Evolutionary conservation across 2,888 invertebrate species (phyloP), one percentile per base, ranked within the genome.

Genomic region (Tetranychus truncatus): DNA sequence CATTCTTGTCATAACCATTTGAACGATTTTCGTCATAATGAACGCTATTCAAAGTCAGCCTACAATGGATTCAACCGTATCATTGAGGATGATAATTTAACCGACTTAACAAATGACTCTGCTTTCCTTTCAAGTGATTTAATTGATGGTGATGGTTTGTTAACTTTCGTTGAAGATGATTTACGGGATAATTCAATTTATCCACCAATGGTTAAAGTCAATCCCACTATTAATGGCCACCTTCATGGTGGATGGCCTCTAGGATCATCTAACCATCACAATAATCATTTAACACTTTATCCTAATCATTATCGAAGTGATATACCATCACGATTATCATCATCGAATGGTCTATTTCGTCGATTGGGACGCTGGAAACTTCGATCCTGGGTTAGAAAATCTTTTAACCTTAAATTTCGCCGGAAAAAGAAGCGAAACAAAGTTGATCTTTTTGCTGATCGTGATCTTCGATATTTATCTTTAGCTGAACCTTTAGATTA

Each of bases 401-500:
- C 20, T 69, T 69, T 69, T 21, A 69, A 69, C 20, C 69, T 69
- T 69, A 55, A 55, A 15, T 55, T 55, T 55, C n/a, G 69, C 11
- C 18, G 34, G 69, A 20, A 24, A 69, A 69, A 69, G 34, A 69
- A 69, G 21, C 20, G 34, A 11, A 20, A 24, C 11, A 18, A 11
- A 24, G 11, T 24, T 18, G 69, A 69, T 11, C 34, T 69, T 20
- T 69, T 69, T 21, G 20, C 20, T 69, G 69, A 69, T 69, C 69
- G 69, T 69, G 69, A 69, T 24, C 34, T 69, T 20, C 20, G 69
- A 7, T 69, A 69, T 24, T 24, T 69, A 24, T 69, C 69, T 24
- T 24, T 69, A 24, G 69, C 69, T 21, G 69, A 69, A 24, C 69
- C 69, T 11, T 69, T 69, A 11, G 69, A 69, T 69, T 69, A 69